These are phyloP conservation scores for Plumapathes pennacea DNA, from an alignment of 92 coral and sea anemone genomes.

Conservation along the genomic window DNA sequence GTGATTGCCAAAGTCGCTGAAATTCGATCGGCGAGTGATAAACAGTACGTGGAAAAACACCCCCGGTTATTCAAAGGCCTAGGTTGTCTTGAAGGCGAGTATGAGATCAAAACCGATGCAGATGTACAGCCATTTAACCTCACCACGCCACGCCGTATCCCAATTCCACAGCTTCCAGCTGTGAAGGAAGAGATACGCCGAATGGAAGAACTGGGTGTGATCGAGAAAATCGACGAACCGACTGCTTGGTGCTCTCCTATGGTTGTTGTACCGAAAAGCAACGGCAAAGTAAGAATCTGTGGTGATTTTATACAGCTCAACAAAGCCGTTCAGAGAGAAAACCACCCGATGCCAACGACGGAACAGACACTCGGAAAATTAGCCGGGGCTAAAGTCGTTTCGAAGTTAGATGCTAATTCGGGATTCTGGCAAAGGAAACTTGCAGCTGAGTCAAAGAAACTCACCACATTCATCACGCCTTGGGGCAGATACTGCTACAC, in stretches of 20 bases:
- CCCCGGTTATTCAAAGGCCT: constrained; percentile 57
- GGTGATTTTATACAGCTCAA: constrained; percentile 70
- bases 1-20: constrained; percentile 29
- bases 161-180: constrained; percentile 48
- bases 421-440: constrained; percentile 74
- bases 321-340: constrained; percentile 52
- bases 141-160: constrained; percentile 53
- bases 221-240: constrained; percentile 59
- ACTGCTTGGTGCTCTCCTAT: constrained; percentile 62
- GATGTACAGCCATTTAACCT: constrained; percentile 47
- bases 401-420: constrained; percentile 63
- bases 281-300: constrained; percentile 52
- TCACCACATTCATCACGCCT: constrained; percentile 63
- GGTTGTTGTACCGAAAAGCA: constrained; percentile 51
- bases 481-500: constrained; percentile 61
- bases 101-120: constrained; percentile 30
- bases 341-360: constrained; percentile 72
- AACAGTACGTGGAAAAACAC: constrained; percentile 8
- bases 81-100: constrained; percentile 64
- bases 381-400: constrained; percentile 63
- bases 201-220: constrained; percentile 60
- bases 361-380: constrained; percentile 62
- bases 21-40: constrained; percentile 22
- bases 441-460: constrained; percentile 29
- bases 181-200: constrained; percentile 55